A percentile compares a stretch with the other conserved stretches of the same genome.
phyloP scores from a whole-genome alignment of 2,888 invertebrate genomes.

The Cancer borealis region DNA sequence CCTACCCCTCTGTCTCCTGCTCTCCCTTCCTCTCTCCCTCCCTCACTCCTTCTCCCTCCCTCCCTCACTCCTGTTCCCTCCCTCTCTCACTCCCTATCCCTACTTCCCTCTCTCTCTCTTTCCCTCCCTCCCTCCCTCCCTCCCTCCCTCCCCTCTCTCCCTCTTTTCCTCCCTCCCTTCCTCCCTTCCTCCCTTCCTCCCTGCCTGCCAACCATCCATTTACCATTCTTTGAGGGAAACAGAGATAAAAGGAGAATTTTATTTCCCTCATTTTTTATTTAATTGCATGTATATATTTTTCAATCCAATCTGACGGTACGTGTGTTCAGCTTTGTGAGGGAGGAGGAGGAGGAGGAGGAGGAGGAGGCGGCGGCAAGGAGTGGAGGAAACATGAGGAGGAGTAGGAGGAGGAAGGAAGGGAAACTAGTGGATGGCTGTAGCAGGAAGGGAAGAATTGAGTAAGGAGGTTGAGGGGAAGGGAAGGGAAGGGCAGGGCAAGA shows the following conservation, averaged over 20 bases:
- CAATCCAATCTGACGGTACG: neutral
- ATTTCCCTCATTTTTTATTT: conserved; percentile 32
- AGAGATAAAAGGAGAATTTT: conserved; percentile 22
- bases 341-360: neutral
- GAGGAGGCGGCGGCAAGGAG: neutral
- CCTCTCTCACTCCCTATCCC: neutral
- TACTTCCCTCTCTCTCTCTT: neutral
- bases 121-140: neutral
- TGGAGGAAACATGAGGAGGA: neutral
- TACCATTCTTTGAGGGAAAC: conserved; percentile 21
- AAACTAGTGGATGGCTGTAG: neutral
- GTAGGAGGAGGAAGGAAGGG: neutral
- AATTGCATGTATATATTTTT: conserved; percentile 31
- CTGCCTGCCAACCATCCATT: neutral
- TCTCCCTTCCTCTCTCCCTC: neutral
- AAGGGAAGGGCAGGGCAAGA: neutral
- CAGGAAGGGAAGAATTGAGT: neutral
- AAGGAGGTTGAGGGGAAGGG: neutral
- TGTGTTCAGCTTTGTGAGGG: neutral
- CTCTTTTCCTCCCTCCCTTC: neutral
- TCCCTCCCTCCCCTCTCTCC: neutral
- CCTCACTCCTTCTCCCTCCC: neutral
- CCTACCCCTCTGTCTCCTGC: neutral
- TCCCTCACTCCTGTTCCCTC: no score
- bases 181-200: neutral